Base-by-base conservation (phyloP, 2,888 invertebrate genomes). In the Nomada ruficornis region DNA sequence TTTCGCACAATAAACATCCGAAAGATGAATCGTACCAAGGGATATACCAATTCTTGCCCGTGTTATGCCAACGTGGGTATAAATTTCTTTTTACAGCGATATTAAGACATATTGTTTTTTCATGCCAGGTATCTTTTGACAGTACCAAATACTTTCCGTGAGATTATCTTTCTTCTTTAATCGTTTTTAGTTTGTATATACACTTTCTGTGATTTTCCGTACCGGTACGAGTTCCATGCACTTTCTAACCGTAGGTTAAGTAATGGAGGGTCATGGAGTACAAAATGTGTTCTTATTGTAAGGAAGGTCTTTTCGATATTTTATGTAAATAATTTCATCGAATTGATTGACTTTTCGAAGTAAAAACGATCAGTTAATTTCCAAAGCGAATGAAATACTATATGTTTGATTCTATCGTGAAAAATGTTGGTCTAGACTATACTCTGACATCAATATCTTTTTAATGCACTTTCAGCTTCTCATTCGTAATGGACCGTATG, bases 401-500 rank as follows among this genome's bases (percentile, higher is more conserved):
- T 47, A 11, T 50, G n/a, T 62, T 23, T n/a, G 15, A 62, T 62
- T 44, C 3, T 47, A n/a, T 47, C 15, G n/a, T n/a, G 52, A 2
- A 18, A 2, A 36, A 9, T 65, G 18, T 55, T 44, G 55, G 29
- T 44, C 26, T 13, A 23, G 10, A 52, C 47, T 55, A 4, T 7
- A 36, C 3, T 5, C 15, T 57, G 11, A 67, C 26, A n/a, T 63
- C 44, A 11, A 36, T 65, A 20, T 79, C 60, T 3, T 69, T 59
- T 60, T 9, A 42, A 72, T 81, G 52, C 77, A 13, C 29, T 72
- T 75, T 20, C 77, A 78, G 82, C 84, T 84, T 87, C 77, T 70
- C 77, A 69, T 80, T 86, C 86, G 84, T 84, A 87, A 93, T 93
- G 92, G 90, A 90, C 86, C 88, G 88, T 86, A 87, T 85, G 78